phyloP scores from a whole-genome alignment of 1,140 invertebrate species.

The Penaeus indicus region DNA sequence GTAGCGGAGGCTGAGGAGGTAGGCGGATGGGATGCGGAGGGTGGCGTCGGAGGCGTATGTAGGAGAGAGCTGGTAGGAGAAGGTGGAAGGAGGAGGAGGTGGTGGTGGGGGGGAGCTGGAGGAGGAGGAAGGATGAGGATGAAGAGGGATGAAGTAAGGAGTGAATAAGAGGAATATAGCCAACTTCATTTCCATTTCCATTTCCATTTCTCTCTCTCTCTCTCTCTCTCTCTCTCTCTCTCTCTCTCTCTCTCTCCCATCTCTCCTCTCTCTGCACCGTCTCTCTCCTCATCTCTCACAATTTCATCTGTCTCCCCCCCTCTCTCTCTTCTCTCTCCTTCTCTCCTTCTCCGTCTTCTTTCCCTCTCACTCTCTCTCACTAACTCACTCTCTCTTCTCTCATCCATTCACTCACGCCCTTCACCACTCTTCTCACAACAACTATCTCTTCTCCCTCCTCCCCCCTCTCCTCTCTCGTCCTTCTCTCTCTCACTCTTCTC shows the following conservation, averaged over 20 bases:
- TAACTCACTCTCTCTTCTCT: constrained; percentile 1
- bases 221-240: constrained; percentile 17
- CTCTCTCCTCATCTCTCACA: not conserved
- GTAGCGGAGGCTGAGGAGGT: no score
- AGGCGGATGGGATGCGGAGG: no score
- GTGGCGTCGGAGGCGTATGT: no score
- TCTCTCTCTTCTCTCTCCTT: no score
- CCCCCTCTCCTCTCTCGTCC: not conserved
- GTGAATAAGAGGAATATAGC: no score
- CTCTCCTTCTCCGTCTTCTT: no score
- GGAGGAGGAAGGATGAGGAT: no score
- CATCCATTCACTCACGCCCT: not conserved
- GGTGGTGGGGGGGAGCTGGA: no score
- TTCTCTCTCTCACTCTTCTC: not conserved
- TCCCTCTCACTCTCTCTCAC: constrained; percentile 3
- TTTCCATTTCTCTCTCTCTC: constrained; percentile 10
- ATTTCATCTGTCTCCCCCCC: not conserved
- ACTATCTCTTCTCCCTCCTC: constrained; percentile 17
- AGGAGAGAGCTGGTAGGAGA: no score
- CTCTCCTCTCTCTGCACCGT: not conserved
- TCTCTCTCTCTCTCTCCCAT: not conserved
- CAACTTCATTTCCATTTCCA: not conserved
- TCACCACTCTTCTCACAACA: no score
- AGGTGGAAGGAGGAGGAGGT: no score
- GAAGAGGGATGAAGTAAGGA: no score